Evolutionary conservation across 2,113 vertebrate species (phyloP), one percentile per base, ranked within the genome.

Genomic region (Saguinus midas): DNA sequence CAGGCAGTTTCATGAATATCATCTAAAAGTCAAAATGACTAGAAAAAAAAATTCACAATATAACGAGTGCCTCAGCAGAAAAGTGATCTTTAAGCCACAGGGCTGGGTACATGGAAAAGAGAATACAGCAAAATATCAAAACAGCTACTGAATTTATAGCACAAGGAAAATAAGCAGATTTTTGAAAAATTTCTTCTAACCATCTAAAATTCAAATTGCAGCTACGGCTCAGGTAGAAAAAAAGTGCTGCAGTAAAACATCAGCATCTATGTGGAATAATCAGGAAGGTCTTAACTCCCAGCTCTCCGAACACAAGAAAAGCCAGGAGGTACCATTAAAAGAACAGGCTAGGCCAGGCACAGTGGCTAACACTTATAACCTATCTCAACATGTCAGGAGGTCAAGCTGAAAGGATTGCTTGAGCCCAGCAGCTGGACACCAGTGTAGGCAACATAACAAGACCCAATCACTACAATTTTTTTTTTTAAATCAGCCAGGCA

Each of bases 241-340:
- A 37, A 27, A n/a, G 35, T 1, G 23, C 68, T 35, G 45, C 27
- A 70, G 57, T 35, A 17, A 81, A 43, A 52, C 4, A 87, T 66
- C 35, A 50, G 73, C n/a, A 8, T 2, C 32, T 5, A 0, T 3
- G 17, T 6, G 27, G 1, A 18, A 23, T 7, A 7, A 50, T 21
- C 3, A 10, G 25, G 61, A 61, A 43, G 4, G 9, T 23, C 68
- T 58, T 25, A 45, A 25, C 66, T 4, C 68, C 80, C 25, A 61
- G 20, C 66, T 72, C 66, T 72, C 21, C 17, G 16, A 45, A 18
- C 37, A 29, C 40, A 23, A 73, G 37, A 21, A 6, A 29, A 85
- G 73, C 84, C 52, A 3, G 4, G 29, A 87, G 72, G n/a, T 14
- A 16, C 27, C 37, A 27, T 75, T 35, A 23, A 17, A 43, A 45